Evolutionary conservation across 2,113 vertebrate species (phyloP), one percentile per base, ranked within the genome.

Genomic region (Aphyosemion australe): DNA sequence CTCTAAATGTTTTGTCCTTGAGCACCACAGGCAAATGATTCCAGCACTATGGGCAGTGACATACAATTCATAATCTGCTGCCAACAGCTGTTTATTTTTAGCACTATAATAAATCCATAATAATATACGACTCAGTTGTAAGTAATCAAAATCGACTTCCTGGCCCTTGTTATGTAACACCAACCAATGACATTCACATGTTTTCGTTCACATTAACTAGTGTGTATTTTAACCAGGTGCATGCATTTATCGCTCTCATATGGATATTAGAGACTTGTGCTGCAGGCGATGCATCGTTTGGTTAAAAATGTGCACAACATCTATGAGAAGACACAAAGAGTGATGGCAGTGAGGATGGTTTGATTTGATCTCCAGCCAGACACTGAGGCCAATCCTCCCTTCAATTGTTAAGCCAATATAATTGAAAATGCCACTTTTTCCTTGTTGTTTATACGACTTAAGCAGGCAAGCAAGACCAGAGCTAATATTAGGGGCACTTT

Each of bases 401-500:
- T 85, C 75, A 78, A 85, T 85, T 78, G 76, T 61, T 61, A 21
- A 72, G 63, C 56, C 53, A 63, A 31, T 26, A 26, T 76, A 80
- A 80, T 66, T 67, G 74, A 75, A 84, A 74, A 72, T 51, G 50
- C 48, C 31, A 32, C 57, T 67, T 71, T 53, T 50, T 65, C 67
- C 72, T 60, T 73, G 69, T 78, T 74, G 72, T 79, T 82, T 79
- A 65, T 68, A 45, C 34, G 52, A 45, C 67, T 80, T 80, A 72
- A 74, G 26, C 60, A 59, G 62, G 47, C 63, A 71, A 66, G 71
- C 52, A 79, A 52, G 68, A 74, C 61, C 56, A 73, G 77, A 68
- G 67, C 79, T 64, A 20, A 74, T 71, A 78, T 79, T 77, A 75
- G 66, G 72, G 63, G 69, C 69, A 78, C 52, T 72, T 75, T 81